Base-by-base conservation (phyloP, 2,113 vertebrate genomes). In the Rutilus rutilus region DNA sequence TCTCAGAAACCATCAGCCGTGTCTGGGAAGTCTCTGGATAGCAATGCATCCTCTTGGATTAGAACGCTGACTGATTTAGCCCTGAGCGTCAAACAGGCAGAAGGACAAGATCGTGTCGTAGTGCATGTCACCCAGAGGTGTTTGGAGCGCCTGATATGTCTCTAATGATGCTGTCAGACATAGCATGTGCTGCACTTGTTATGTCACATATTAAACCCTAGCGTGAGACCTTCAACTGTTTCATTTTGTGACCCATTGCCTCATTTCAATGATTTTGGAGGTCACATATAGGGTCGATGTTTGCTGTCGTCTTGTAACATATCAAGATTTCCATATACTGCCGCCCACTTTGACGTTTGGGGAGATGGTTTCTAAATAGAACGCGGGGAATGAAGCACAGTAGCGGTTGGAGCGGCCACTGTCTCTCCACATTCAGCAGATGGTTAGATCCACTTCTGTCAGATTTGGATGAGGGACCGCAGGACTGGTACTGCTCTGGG, bases 41-140 rank as follows among this genome's bases (percentile, higher is more conserved):
- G 80, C 52, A 82, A 82, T 36, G 33, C 64, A 36, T 82, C 80
- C 78, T 81, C 23, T 81, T 81, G 78, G 59, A 81, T 82, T 52
- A 82, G 42, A 82, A 69, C 6, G 15, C 60, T 36, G 45, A 69
- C 62, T 50, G 80, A 69, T 69, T 82, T 82, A 52, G 80, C 80
- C 64, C 30, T 54, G 80, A 82, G 80, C 80, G 8, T 69, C 27
- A 42, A 36, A 69, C 27, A 69, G 64, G 80, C 80, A 82, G 64
- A 69, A 69, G 64, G 80, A 82, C 80, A 82, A 67, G 80, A 33
- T 36, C 3, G 27, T n/a, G 79, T 25, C 52, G 25, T 82, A 82
- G 45, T 36, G 62, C 79, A 82, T 52, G 79, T 82, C 79, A 82
- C 79, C 79, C 42, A 67, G 79, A 82, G 79, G 79, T 82, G 62